These are phyloP conservation scores for Pteropus alecto DNA, from an alignment of 2,113 vertebrate species.

Conservation along the genomic window DNA sequence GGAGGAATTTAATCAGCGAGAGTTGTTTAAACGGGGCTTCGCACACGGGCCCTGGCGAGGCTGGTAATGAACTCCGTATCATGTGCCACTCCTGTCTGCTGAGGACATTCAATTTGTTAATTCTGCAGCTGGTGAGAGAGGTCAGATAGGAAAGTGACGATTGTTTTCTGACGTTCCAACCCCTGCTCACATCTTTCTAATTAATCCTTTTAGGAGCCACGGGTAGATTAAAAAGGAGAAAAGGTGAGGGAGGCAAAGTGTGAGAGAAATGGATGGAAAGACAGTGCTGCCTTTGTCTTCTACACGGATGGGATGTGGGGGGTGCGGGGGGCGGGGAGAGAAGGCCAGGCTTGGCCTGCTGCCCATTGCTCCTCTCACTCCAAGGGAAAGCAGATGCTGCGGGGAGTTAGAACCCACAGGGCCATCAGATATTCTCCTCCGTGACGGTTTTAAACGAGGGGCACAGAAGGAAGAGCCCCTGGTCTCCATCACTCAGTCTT, in stretches of 20 bases:
- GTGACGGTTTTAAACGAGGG: neutral
- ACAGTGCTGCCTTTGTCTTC: neutral
- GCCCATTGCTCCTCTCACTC: neutral
- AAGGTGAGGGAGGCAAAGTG: constrained; percentile 63
- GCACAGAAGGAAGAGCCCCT: neutral
- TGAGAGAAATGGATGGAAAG: constrained; percentile 59
- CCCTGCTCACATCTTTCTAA: constrained; percentile 88
- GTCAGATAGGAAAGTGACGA: constrained; percentile 89
- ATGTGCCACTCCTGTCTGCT: constrained; percentile 88
- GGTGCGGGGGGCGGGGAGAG: neutral
- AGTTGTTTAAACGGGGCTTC: constrained; percentile 87
- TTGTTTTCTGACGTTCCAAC: constrained; percentile 87
- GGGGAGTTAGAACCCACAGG: neutral
- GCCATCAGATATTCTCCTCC: neutral
- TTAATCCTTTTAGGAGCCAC: constrained; percentile 88
- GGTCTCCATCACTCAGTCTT: neutral
- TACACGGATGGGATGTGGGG: neutral
- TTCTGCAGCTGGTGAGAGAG: constrained; percentile 89
- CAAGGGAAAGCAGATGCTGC: neutral
- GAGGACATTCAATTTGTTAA: constrained; percentile 90
- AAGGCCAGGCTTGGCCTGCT: neutral
- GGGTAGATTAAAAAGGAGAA: constrained; percentile 78
- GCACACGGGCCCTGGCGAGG: constrained; percentile 80
- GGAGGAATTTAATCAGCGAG: constrained; percentile 90
- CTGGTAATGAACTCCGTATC: constrained; percentile 86